Evolutionary conservation across 1,140 invertebrate species (phyloP).

Genomic region (Steinernema khuongi): DNA sequence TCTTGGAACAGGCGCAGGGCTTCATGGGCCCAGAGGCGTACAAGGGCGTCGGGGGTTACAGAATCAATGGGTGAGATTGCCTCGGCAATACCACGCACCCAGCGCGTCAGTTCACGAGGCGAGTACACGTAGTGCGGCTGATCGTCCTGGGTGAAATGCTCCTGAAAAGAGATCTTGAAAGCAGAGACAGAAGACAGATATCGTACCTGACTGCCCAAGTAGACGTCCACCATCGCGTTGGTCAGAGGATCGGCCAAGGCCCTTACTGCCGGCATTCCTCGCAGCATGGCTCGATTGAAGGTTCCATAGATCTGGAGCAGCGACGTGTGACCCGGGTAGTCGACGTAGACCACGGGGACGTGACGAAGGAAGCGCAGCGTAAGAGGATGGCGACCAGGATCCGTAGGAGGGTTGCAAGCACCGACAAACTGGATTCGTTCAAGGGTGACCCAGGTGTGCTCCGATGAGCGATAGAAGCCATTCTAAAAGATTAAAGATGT

Average conservation of each 20-base stretch:
- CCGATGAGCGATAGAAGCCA: constrained; percentile 76
- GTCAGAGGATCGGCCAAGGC: constrained; percentile 92
- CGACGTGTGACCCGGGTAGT: constrained; percentile 95
- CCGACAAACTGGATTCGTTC: constrained; percentile 99
- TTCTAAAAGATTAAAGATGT: constrained; percentile 42
- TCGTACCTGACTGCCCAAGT: constrained; percentile 77
- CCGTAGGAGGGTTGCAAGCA: constrained; percentile 98
- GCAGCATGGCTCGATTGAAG: constrained; percentile 91
- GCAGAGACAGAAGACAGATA: background rate
- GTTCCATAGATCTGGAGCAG: constrained; percentile 85
- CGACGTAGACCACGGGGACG: constrained; percentile 97
- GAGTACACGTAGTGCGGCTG: constrained; percentile 99
- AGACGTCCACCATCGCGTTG: constrained; percentile 98
- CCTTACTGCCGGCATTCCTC: constrained; percentile 79
- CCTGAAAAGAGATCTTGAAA: constrained; percentile 61
- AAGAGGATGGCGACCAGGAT: constrained; percentile 94
- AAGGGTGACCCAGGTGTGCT: constrained; percentile 91
- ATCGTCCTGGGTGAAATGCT: constrained; percentile 98
- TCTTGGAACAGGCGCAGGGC: constrained; percentile 91
- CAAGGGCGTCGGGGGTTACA: constrained; percentile 82
- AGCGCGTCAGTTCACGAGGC: constrained; percentile 97
- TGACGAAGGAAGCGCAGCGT: constrained; percentile 83
- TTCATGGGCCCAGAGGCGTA: constrained; percentile 96
- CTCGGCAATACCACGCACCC: constrained; percentile 98
- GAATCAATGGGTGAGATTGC: constrained; percentile 86